Evolutionary conservation across 1,140 invertebrate species (phyloP).

Genomic region (Olivierus martensii): DNA sequence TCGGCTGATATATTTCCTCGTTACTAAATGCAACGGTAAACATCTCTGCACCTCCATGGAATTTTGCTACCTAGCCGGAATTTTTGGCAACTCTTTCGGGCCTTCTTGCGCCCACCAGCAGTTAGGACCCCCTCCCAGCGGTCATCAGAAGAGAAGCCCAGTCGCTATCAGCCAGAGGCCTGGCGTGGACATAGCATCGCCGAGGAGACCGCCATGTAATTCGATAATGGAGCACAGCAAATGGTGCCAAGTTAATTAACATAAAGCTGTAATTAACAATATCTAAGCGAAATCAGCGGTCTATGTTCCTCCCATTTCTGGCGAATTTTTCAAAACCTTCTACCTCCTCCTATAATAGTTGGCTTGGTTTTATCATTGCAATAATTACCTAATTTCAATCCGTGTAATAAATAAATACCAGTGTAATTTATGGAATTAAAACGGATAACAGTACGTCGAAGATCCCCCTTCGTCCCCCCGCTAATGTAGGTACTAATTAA

Average conservation of each 20-base stretch:
- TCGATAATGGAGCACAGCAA: background rate
- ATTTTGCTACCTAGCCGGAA: too few species aligned
- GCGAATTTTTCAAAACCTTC: background rate
- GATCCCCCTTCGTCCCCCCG: background rate
- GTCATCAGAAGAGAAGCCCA: too few species aligned
- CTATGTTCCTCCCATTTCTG: background rate
- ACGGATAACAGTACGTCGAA: background rate
- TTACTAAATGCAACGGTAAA: too few species aligned
- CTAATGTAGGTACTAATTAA: constrained; percentile 9
- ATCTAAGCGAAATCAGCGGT: background rate
- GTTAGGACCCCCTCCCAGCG: too few species aligned
- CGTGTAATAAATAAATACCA: constrained; percentile 8
- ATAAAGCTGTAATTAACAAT: constrained; percentile 8
- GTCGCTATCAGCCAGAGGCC: too few species aligned
- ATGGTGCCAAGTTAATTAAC: constrained; percentile 2
- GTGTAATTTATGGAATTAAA: constrained; percentile 9
- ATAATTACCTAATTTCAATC: constrained; percentile 6
- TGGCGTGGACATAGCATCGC: background rate
- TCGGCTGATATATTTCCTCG: too few species aligned
- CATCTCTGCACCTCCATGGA: too few species aligned
- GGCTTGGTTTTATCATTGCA: background rate
- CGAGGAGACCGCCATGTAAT: background rate
- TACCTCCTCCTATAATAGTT: background rate
- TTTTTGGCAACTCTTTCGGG: too few species aligned
- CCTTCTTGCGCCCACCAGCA: too few species aligned